Evolutionary conservation across 2,113 vertebrate genomes (phyloP).

Genomic region (Gymnogyps californianus): DNA sequence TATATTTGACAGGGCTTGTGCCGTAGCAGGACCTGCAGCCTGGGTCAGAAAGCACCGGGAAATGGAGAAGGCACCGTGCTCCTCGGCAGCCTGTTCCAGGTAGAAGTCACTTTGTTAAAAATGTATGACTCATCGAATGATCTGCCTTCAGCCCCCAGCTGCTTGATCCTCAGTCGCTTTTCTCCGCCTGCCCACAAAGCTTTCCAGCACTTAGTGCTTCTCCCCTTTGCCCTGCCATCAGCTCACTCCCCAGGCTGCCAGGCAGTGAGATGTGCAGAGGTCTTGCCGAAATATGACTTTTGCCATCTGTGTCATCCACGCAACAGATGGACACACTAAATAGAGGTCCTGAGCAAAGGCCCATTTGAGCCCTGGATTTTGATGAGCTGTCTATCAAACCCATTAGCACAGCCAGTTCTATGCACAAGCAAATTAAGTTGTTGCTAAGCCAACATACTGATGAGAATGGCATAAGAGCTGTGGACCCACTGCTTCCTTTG

Average conservation of each 20-base stretch:
- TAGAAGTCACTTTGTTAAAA: background rate
- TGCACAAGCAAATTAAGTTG: background rate
- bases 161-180: background rate
- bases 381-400: constrained; percentile 30
- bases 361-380: background rate
- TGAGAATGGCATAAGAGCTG: background rate
- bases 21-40: background rate
- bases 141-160: background rate
- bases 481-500: background rate
- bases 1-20: background rate
- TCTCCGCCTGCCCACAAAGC: background rate
- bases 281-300: constrained; percentile 1
- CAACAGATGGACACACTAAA: constrained; percentile 42
- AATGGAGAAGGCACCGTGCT: background rate
- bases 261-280: background rate
- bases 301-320: constrained; percentile 34
- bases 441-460: background rate
- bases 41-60: background rate
- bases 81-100: background rate
- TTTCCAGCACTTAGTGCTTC: background rate
- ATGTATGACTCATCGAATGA: background rate
- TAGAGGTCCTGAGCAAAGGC: background rate
- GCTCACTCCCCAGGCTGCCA: background rate
- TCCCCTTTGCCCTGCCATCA: constrained; percentile 9
- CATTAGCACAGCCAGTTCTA: background rate